Evolutionary conservation across 2,797 vertebrate genomes (phyloP).

Genomic region (Gallinago stenura): DNA sequence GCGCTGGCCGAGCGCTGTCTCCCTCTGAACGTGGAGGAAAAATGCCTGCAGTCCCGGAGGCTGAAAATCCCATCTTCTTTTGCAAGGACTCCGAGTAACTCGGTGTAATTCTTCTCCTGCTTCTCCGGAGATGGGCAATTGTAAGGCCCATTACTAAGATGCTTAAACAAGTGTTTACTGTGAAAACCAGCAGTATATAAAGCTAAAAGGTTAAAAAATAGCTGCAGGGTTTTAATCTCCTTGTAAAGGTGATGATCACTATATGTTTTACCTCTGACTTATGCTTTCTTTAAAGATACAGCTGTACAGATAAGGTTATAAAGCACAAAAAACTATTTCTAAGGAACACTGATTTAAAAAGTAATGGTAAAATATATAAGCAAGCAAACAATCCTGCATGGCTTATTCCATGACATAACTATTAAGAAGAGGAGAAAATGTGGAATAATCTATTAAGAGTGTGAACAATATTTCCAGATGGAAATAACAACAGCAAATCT

Average conservation of each 20-base stretch:
- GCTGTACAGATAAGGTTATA: background rate
- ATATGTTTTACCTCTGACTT: background rate
- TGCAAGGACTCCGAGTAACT: background rate
- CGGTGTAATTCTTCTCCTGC: background rate
- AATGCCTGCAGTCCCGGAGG: background rate
- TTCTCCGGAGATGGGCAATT: background rate
- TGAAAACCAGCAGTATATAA: background rate
- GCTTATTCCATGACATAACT: background rate
- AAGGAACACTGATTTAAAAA: background rate
- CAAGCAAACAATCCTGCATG: background rate
- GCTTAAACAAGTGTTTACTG: background rate
- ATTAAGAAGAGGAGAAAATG: background rate
- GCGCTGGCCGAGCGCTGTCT: background rate
- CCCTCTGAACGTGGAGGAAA: background rate
- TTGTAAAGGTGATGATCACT: background rate
- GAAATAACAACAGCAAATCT: background rate
- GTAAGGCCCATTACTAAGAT: background rate
- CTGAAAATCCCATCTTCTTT: constrained; percentile 20
- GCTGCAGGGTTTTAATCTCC: constrained; percentile 13
- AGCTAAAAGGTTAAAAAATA: constrained; percentile 35
- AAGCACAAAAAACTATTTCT: background rate
- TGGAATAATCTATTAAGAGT: background rate
- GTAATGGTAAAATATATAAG: background rate
- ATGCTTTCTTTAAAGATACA: background rate
- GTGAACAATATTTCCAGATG: background rate